Evolutionary conservation across 2,797 vertebrate genomes (phyloP), one percentile per base, ranked within the genome.

Genomic region (Eremophila alpestris): DNA sequence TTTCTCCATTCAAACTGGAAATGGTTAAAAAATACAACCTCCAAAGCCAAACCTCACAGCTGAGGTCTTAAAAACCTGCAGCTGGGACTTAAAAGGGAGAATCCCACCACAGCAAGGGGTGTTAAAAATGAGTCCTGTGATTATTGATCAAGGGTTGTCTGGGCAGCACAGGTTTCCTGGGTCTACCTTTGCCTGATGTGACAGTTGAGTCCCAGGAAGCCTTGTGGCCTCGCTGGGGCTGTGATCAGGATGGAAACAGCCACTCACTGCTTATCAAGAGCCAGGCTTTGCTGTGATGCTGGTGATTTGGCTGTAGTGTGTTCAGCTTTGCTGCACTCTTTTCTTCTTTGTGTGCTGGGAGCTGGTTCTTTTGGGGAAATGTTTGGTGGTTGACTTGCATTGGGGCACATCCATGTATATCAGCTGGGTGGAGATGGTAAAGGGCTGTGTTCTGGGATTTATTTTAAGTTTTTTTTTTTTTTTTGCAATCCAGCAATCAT

Each of bases 151-250:
- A 41, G 67, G 38, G 21, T 16, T 68, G 49, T 41, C 67, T 49
- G 82, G 51, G 52, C 52, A 90, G 40, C 48, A 41, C 51, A 51
- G 34, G 1, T 48, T 82, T 51, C 32, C 55, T 23, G 23, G 34
- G 34, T 70, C 60, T 87, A 1, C 13, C 30, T 51, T 46, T 89
- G 10, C 63, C 36, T 79, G 36, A 18, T 45, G 30, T 34, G 67
- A 7, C 59, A 54, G 24, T 30, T 0, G 0, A 68, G 45, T 55
- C 46, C n/a, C 65, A 11, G 83, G 59, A 90, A 75, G 32, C 11
- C 15, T 58, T 13, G 24, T 45, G 67, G 21, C n/a, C 46, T 43
- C 1, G 0, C 0, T 48, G 43, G 45, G 48, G 9, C 59, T 62
- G 24, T 22, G 30, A 63, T 32, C 18, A 22, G 60, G 51, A 56